These are phyloP conservation scores for Drosophila paulistorum DNA, from an alignment of 1,140 invertebrate genomes.

Conservation along the genomic window DNA sequence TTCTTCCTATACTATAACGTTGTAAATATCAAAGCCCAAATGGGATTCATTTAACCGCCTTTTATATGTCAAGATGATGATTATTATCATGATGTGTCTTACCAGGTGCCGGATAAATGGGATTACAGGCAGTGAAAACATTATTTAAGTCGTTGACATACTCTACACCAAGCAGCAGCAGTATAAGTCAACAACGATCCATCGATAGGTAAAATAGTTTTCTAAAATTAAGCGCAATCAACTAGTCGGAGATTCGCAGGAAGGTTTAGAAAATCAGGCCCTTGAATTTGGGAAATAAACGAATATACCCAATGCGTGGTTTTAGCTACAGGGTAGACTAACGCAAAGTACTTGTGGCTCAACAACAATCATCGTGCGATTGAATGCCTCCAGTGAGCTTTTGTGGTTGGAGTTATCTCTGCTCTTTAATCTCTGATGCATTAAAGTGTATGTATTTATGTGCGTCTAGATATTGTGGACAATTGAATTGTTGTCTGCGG, in stretches of 20 bases:
- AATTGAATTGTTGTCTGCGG: conserved; percentile 57
- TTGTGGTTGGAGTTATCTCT: conserved; percentile 40
- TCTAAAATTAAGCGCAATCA: too few species aligned
- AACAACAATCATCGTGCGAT: conserved; percentile 17
- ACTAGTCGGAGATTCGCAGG: too few species aligned
- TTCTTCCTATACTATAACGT: background rate
- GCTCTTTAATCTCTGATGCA: conserved; percentile 35
- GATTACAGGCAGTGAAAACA: conserved; percentile 6
- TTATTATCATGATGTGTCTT: conserved; percentile 12
- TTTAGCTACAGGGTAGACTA: background rate
- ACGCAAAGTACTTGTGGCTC: conserved; percentile 29
- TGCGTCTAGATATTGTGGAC: conserved; percentile 17
- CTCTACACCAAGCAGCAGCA: too few species aligned
- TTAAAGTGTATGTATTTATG: conserved; percentile 2
- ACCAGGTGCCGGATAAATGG: conserved; percentile 27
- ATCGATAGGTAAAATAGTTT: too few species aligned
- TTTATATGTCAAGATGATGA: conserved; percentile 39
- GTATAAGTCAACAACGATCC: too few species aligned
- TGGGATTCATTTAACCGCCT: conserved; percentile 9
- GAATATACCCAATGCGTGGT: too few species aligned
- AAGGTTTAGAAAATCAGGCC: too few species aligned
- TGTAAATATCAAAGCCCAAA: background rate
- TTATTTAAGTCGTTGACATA: too few species aligned
- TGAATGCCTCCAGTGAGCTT: conserved; percentile 25
- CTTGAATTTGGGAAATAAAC: too few species aligned